Evolutionary conservation across 2,888 invertebrate genomes (phyloP).

Genomic region (Lepidonotus clava): DNA sequence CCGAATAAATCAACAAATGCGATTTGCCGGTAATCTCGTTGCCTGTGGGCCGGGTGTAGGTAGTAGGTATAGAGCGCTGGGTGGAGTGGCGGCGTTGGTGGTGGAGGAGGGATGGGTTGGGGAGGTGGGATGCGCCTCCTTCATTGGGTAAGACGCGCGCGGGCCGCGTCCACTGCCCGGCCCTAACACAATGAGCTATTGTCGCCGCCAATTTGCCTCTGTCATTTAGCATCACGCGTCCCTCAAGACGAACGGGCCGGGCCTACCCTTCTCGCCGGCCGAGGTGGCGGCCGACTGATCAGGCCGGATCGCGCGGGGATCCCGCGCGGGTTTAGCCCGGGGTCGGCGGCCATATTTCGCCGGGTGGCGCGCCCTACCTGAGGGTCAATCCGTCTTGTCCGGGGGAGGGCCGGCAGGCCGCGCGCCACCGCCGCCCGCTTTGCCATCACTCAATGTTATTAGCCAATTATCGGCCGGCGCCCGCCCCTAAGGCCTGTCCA

Average conservation of each 20-base stretch:
- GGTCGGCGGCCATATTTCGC: constrained; percentile 50
- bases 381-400: constrained; percentile 52
- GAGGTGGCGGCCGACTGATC: neutral
- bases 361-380: constrained; percentile 14
- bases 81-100: too few species aligned
- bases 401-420: neutral
- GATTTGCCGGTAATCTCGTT: constrained; percentile 48
- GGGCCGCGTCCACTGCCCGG: constrained; percentile 1
- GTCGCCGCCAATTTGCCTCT: constrained; percentile 51
- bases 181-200: constrained; percentile 50
- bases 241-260: constrained; percentile 46
- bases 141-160: constrained; percentile 21
- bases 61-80: neutral
- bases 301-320: constrained; percentile 31
- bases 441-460: constrained; percentile 54
- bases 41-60: neutral
- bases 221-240: constrained; percentile 51
- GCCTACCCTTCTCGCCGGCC: neutral
- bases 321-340: constrained; percentile 42
- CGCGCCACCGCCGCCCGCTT: neutral
- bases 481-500: constrained; percentile 51
- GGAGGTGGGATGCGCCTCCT: neutral
- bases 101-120: constrained; percentile 3
- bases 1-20: constrained; percentile 54
- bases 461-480: constrained; percentile 50